phyloP scores from a whole-genome alignment of 2,888 invertebrate genomes.

The Aphodius granarius region DNA sequence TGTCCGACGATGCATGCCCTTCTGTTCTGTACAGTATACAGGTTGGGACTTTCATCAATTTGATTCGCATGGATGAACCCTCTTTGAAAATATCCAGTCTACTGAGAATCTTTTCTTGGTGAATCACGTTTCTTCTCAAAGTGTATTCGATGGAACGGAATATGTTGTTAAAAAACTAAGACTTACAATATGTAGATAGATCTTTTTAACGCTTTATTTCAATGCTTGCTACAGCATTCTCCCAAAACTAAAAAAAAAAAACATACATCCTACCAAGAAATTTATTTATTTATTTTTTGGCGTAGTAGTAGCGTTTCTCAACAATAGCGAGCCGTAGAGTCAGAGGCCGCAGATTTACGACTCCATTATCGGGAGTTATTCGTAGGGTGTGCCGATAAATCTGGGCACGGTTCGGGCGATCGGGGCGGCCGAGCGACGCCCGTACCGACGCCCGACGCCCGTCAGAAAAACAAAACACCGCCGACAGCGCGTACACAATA shows the following conservation, averaged over 20 bases:
- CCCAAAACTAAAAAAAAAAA: no score
- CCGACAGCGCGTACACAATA: not conserved
- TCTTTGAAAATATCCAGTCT: not conserved
- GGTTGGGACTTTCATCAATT: not conserved
- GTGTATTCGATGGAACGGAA: not conserved
- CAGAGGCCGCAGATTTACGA: conserved; percentile 16
- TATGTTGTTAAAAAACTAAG: no score
- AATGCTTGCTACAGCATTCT: no score
- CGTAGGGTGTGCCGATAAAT: conserved; percentile 16
- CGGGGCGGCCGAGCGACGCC: not conserved
- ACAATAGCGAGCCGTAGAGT: not conserved
- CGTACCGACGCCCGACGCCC: not conserved
- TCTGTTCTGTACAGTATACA: not conserved
- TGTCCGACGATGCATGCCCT: not conserved
- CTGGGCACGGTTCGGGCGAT: not conserved
- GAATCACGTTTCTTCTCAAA: not conserved
- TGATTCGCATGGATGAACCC: not conserved
- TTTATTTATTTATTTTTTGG: not conserved
- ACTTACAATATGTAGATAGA: no score
- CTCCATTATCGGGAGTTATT: conserved; percentile 15
- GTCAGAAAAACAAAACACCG: conserved; percentile 25
- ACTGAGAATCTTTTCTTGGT: not conserved
- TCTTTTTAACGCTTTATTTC: no score
- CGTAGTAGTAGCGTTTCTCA: not conserved
- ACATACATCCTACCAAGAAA: not conserved